Base-by-base conservation (phyloP, 2,797 vertebrate species). In the Leptatherina wallacei region DNA sequence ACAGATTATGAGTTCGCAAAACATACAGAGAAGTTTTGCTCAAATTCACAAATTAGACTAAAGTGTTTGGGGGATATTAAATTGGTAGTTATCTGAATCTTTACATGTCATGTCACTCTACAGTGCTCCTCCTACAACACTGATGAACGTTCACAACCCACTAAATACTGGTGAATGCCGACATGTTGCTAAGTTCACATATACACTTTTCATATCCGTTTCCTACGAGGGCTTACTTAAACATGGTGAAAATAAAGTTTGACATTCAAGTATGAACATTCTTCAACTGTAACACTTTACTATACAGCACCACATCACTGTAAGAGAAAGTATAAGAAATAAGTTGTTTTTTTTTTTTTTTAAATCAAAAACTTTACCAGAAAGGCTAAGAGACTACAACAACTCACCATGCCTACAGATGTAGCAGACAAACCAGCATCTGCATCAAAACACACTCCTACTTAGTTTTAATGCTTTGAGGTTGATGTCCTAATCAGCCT, bases 221-320 rank as follows among this genome's bases (percentile, higher is more conserved):
- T 35, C 30, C 33, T 47, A 61, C 10, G 2, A 71, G 10, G 10
- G 61, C 47, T 24, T 20, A 63, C 61, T 27, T 11, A 59, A 47
- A 72, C 20, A 77, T 24, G 22, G n/a, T 75, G 65, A 74, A 71
- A 89, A 83, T 83, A 83, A n/a, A 85, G 71, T 89, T 85, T 76
- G 65, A 77, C 69, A 87, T 88, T 90, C 80, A 87, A 85, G 78
- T 84, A 78, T 70, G 35, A 55, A 65, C 55, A 83, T 65, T 87
- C 57, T 63, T 69, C 47, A 61, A 71, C n/a, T 63, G 55, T 75
- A 83, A 91, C 75, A 82, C 55, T 55, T 32, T 49, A 81, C 57
- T 27, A n/a, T 3, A 78, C 24, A 64, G 57, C 47, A 69, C 65
- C 59, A 54, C 44, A 68, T 69, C 61, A 74, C 47, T 49, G 40